Percentiles rank a stretch among this genome's conserved stretches.
Conservation (phyloP, 2,113 vertebrate species). For the Bubo bubo region DNA sequence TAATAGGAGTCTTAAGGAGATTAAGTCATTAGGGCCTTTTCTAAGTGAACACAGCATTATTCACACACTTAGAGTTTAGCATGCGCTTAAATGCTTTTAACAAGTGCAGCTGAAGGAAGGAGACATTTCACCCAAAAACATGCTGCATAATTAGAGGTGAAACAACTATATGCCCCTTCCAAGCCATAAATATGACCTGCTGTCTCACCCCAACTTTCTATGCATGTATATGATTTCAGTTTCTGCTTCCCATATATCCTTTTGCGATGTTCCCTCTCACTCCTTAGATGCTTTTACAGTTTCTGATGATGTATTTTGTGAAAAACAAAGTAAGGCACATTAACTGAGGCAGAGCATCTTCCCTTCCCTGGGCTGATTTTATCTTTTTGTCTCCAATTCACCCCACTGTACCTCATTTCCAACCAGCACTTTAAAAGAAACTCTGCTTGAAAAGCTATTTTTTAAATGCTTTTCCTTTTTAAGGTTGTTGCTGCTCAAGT, state of each 20-base stretch:
- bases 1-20: neutral
- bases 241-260: neutral
- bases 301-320: neutral
- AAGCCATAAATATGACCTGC: neutral
- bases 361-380: neutral
- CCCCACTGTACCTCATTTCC: neutral
- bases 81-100: neutral
- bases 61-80: neutral
- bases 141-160: neutral
- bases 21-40: neutral
- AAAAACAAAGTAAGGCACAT: neutral
- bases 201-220: neutral
- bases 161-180: neutral
- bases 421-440: neutral
- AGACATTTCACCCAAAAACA: neutral
- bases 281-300: neutral
- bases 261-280: neutral
- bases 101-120: neutral
- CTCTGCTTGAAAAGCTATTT: neutral
- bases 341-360: neutral
- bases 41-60: neutral
- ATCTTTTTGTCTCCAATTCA: neutral
- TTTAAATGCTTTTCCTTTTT: neutral
- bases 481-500: neutral
- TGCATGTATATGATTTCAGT: neutral